Base-by-base conservation (phyloP, 2,888 invertebrate species). In the Euproctis similis region DNA sequence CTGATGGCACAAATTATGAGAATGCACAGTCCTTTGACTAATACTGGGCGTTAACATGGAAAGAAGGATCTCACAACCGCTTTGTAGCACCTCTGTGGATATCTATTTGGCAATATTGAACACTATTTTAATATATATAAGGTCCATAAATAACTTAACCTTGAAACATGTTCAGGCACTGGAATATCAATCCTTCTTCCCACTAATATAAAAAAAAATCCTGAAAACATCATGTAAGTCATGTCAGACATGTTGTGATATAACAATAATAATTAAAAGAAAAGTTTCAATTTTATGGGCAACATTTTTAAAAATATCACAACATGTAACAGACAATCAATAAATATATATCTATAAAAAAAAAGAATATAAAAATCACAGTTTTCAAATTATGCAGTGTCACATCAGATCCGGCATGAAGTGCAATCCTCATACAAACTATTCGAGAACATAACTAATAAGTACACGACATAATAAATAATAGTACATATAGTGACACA, bases 11-110 rank as follows among this genome's bases (percentile, higher is more conserved):
- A 64, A 69, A 65, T 76, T 70, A 65, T 66, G 58, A 70, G 61
- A 75, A 82, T 78, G 75, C 73, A 57, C 67, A 42, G 62, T 64
- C 71, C 76, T 71, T 75, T 74, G 77, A 76, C 84, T 74, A 82
- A 84, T 82, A 84, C 82, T 84, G 82, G 75, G 69, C 74, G 63
- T 75, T 58, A 66, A 34, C 54, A 39, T 41, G 74, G 80, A 72
- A 80, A 80, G 82, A 82, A 85, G 85, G 85, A 82, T 54, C 45
- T 77, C 84, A 85, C 85, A 85, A 85, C 85, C 80, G 54, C 54
- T 51, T 53, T 46, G 45, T 77, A 82, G 84, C 84, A 82, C 82
- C 82, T 69, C 58, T 39, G 36, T 50, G 58, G 60, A 59, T 49
- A n/a, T 55, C 47, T 63, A 62, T 68, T 69, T 67, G 63, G 61